These are phyloP conservation scores for Macrosiphum euphorbiae DNA, from an alignment of 2,888 invertebrate genomes.

Conservation along the genomic window DNA sequence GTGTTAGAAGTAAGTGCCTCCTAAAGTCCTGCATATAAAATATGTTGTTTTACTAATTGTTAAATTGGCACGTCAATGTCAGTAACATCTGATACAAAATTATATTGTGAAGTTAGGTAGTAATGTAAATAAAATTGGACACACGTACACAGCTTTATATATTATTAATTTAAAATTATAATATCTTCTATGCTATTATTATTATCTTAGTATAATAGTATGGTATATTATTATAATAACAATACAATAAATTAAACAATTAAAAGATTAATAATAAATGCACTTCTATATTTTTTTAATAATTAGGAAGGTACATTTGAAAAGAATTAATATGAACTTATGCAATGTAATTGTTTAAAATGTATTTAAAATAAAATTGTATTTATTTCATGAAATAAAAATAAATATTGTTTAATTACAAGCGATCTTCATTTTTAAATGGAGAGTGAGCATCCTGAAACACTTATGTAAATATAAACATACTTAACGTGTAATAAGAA, in stretches of 20 bases:
- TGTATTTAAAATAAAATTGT: neutral
- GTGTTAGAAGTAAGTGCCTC: conserved; percentile 77
- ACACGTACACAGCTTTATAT: neutral
- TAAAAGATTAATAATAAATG: neutral
- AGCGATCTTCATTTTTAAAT: neutral
- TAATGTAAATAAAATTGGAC: neutral
- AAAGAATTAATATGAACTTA: too few species aligned
- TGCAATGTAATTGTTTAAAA: neutral
- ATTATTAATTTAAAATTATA: neutral
- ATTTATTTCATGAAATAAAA: neutral
- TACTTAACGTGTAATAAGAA: neutral
- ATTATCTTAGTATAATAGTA: neutral
- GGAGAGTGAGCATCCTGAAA: neutral
- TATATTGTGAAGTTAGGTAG: neutral
- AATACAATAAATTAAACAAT: too few species aligned
- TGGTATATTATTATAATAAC: neutral
- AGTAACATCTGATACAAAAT: neutral
- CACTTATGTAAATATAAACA: neutral
- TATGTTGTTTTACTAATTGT: neutral
- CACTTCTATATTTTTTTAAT: too few species aligned
- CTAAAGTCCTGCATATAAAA: neutral
- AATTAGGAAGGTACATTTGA: too few species aligned
- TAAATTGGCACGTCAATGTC: neutral
- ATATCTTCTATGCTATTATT: neutral
- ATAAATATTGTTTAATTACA: neutral